Percentiles rank a stretch among this genome's conserved stretches.
Conservation (phyloP, 2,888 invertebrate genomes). For the Eupelmus urozonus region DNA sequence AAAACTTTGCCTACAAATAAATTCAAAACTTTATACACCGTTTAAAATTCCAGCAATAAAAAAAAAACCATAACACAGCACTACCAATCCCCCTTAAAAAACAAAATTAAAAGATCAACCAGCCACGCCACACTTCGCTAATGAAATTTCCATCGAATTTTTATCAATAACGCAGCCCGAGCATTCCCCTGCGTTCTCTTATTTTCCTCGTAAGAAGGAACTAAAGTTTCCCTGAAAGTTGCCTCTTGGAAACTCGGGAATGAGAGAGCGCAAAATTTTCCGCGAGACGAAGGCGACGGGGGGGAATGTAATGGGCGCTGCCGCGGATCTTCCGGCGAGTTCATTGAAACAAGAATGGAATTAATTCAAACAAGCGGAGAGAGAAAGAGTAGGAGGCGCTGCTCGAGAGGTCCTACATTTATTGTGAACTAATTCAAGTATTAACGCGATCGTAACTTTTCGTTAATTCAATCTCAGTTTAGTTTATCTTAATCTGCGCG, state of each 20-base stretch:
- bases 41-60: background rate
- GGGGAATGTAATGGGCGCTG: background rate
- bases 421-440: conserved; percentile 20
- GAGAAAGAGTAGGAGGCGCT: background rate
- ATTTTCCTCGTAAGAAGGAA: conserved; percentile 6
- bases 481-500: background rate
- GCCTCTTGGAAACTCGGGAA: background rate
- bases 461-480: conserved; percentile 21
- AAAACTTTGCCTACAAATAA: too few species aligned
- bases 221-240: conserved; percentile 7
- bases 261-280: conserved; percentile 15
- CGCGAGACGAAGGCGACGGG: background rate
- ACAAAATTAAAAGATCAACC: too few species aligned
- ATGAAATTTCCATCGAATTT: too few species aligned
- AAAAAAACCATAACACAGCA: background rate
- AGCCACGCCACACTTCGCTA: too few species aligned
- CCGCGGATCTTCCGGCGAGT: background rate
- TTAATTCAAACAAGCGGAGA: conserved; percentile 20
- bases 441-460: conserved; percentile 35
- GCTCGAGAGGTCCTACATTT: background rate
- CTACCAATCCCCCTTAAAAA: too few species aligned
- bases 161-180: too few species aligned
- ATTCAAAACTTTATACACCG: too few species aligned
- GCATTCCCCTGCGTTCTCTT: background rate
- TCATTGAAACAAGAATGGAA: conserved; percentile 37